Evolutionary conservation across 2,888 invertebrate genomes (phyloP), one percentile per base, ranked within the genome.

Genomic region (Volucella bombylans): DNA sequence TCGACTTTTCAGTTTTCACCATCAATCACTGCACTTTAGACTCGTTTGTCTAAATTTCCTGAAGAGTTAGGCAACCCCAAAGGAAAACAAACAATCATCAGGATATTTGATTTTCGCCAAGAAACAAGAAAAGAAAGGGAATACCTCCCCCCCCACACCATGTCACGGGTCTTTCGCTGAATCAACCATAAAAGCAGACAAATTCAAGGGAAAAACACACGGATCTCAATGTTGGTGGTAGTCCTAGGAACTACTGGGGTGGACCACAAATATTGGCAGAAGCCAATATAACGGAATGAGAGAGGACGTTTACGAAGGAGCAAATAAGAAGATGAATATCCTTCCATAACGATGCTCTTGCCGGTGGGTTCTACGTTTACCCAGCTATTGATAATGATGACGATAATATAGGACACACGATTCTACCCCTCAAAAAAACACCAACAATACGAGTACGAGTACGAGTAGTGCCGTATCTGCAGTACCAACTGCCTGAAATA

Each of bases 31-130:
- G 85, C 85, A 85, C 85, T 85, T 85, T 81, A 85, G 85, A 85
- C 85, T 85, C 85, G 85, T 85, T 85, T 85, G 85, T 85, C 85
- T 85, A 81, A 85, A 85, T 85, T 85, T 85, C 85, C 85, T 85
- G 85, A 85, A 85, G 85, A 85, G 85, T 77, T 85, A 85, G 85
- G 76, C 85, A 81, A 81, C 68, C 85, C 85, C 77, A 85, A 85
- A 85, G 85, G 85, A 85, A 85, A 85, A 81, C 81, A 85, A 85
- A 85, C 85, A 85, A 85, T 85, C 85, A 85, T 85, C 85, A 85
- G 85, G 85, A 85, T 85, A 85, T 85, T 85, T 85, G 85, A 85
- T 85, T 85, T 85, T 85, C 67, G 68, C 62, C 67, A 77, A 77
- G 81, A 72, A 78, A 77, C 67, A 77, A 77, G 81, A 72, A 78